phyloP scores from a whole-genome alignment of 2,113 vertebrate genomes.

The Hymenochirus boettgeri region DNA sequence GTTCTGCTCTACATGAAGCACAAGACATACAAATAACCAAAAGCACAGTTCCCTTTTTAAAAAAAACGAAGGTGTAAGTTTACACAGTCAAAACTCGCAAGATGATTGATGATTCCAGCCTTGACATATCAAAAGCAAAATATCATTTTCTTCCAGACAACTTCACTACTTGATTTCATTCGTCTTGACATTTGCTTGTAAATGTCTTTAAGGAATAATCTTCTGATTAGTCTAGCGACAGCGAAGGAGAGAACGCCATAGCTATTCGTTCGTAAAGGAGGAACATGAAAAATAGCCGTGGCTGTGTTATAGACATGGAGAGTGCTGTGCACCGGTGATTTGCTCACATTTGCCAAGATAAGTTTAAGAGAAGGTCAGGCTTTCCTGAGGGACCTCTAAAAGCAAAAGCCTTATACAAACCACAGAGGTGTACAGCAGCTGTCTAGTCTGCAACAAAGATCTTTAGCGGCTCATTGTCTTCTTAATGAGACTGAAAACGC shows the following conservation, averaged over 20 bases:
- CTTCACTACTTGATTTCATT: conserved; percentile 57
- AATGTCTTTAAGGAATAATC: conserved; percentile 56
- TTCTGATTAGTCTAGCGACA: conserved; percentile 50
- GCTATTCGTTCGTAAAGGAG: neutral
- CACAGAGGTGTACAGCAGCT: neutral
- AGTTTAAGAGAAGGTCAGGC: conserved; percentile 15
- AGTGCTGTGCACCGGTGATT: neutral
- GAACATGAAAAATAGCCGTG: neutral
- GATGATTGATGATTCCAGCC: conserved; percentile 29
- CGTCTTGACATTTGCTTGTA: conserved; percentile 52
- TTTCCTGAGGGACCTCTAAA: neutral
- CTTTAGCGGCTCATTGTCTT: neutral
- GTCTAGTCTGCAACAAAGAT: neutral
- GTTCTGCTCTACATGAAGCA: too few relatives aligned
- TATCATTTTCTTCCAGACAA: conserved; percentile 50
- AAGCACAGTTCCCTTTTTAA: too few relatives aligned
- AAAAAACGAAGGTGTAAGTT: too few relatives aligned
- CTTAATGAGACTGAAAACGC: neutral
- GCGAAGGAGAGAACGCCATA: conserved; percentile 50
- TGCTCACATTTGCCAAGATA: neutral
- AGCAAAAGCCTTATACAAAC: conserved; percentile 8
- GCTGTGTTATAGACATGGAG: neutral
- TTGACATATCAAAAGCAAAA: conserved; percentile 55
- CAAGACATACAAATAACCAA: too few relatives aligned
- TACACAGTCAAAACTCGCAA: neutral